Conservation (phyloP, 2,888 invertebrate species). For the Drosophila anomelani region DNA sequence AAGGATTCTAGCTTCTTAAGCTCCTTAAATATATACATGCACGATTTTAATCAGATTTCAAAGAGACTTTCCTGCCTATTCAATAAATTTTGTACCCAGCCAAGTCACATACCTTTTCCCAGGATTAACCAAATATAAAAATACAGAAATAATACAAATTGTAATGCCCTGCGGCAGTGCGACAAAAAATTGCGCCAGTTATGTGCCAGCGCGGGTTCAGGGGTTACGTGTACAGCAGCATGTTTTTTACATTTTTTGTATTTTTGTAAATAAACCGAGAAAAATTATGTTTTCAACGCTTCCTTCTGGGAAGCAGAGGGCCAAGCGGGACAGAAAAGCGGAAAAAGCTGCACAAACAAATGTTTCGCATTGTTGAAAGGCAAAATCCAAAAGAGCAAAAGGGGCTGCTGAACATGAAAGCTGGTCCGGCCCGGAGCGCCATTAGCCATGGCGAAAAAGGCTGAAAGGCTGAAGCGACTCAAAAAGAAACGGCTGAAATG, state of each 20-base stretch:
- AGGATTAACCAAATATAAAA: neutral
- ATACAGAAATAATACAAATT: constrained; percentile 19
- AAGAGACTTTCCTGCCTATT: neutral
- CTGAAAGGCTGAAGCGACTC: constrained; percentile 21
- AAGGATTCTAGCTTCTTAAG: neutral
- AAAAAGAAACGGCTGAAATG: constrained; percentile 28
- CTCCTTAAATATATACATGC: neutral
- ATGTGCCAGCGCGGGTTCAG: constrained; percentile 1
- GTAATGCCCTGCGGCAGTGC: constrained; percentile 32
- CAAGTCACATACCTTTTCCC: neutral
- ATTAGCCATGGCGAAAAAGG: constrained; percentile 64
- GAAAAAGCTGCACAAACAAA: constrained; percentile 71
- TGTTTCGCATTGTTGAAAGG: constrained; percentile 73
- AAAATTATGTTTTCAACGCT: constrained; percentile 63
- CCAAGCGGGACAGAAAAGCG: constrained; percentile 16
- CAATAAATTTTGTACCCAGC: neutral
- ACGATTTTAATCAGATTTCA: constrained; percentile 7
- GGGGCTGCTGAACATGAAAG: constrained; percentile 42
- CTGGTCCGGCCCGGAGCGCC: constrained; percentile 65
- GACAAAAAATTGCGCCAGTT: constrained; percentile 40
- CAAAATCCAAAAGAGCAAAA: constrained; percentile 49
- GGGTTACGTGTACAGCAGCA: constrained; percentile 15
- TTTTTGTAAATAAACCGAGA: constrained; percentile 39
- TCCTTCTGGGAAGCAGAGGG: constrained; percentile 3
- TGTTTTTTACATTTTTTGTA: constrained; percentile 14